phyloP scores from a whole-genome alignment of 1,140 invertebrate species.

The Patella vulgata region DNA sequence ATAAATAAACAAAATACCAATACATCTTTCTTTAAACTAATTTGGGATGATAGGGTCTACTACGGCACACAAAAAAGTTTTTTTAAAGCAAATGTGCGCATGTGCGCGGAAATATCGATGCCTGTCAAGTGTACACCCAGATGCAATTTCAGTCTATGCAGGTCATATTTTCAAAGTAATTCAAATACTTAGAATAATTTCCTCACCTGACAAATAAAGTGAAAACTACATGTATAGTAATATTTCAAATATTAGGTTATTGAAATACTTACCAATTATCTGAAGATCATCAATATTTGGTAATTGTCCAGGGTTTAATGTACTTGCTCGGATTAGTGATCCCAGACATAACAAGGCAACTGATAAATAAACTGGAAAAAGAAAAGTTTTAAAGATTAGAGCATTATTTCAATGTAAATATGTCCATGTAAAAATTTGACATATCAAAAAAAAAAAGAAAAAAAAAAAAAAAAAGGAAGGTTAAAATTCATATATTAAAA shows the following conservation, averaged over 20 bases:
- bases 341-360: slow-evolving; percentile 41
- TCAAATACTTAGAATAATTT: neutral
- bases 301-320: slow-evolving; percentile 53
- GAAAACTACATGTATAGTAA: slow-evolving; percentile 5
- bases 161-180: neutral
- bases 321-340: slow-evolving; percentile 47
- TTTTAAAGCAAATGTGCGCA: no score
- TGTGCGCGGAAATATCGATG: no score
- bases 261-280: slow-evolving; percentile 4
- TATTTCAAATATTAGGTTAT: slow-evolving; percentile 1
- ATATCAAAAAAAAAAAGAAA: neutral
- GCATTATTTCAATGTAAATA: no score
- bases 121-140: no score
- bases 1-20: no score
- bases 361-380: slow-evolving; percentile 45
- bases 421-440: no score
- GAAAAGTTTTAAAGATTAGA: slow-evolving; percentile 11
- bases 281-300: slow-evolving; percentile 34
- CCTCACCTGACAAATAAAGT: neutral
- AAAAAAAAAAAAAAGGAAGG: slow-evolving; percentile 5
- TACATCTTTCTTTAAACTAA: no score
- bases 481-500: neutral
- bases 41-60: no score
- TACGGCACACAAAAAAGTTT: no score
- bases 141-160: neutral